Base-by-base conservation (phyloP, 2,888 invertebrate genomes). In the Plebejus argus region DNA sequence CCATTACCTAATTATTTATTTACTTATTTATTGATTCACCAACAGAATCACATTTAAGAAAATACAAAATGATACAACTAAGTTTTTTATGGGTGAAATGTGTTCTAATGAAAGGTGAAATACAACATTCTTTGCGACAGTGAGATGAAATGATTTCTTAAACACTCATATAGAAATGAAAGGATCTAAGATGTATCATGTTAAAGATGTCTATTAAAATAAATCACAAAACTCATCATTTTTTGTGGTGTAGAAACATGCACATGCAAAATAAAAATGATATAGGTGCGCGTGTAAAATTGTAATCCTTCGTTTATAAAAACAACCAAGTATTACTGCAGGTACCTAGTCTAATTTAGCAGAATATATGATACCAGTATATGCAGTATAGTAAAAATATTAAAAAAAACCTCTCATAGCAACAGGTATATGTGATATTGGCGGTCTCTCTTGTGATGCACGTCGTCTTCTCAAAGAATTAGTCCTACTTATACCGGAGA, bases 391-490 rank as follows among this genome's bases (percentile, higher is more conserved):
- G 20, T 45, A 3, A 45, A 45, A 72, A 23, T 28, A 76, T n/a
- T 71, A 76, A 8, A 70, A 53, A 70, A 77, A 72, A 53, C 92
- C 91, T 89, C 91, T 88, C 89, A 91, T 91, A 12, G 94, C 91
- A 4, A 94, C 91, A 0, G 94, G 94, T 83, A 94, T 94, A 49
- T 94, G 93, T 1, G 93, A 92, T 7, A 90, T 86, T 0, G 93
- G 91, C 23, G 94, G 93, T 23, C 93, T 82, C 80, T 94, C 94
- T 80, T 93, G 93, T 5, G 94, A 94, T 0, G 92, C 90, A 0
- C 93, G 84, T 0, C 93, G 84, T 6, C 92, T 80, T 0, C 93
- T 81, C 78, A 93, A 78, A 0, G 93, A 93, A 15, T 89, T 89
- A 0, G 86, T 87, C 1, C 93, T 85, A 79, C 87, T 90, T 0